Evolutionary conservation across 2,888 invertebrate genomes (phyloP).

Genomic region (Stegophylla sp.): DNA sequence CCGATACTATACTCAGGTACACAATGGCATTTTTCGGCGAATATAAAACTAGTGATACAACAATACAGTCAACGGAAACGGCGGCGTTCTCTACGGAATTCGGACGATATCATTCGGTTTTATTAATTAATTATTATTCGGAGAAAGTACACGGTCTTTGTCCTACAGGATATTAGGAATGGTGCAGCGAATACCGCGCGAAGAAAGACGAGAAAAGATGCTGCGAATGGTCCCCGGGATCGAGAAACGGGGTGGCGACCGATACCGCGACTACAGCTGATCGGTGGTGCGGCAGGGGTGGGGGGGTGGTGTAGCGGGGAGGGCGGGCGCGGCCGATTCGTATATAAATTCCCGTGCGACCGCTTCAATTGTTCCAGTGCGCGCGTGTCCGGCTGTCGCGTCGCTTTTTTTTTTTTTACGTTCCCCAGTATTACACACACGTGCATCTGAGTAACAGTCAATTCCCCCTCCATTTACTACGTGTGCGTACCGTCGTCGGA

Average conservation of each 20-base stretch:
- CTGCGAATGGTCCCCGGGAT: background rate
- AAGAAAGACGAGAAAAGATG: background rate
- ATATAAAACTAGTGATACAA: too few species aligned
- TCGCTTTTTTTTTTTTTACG: background rate
- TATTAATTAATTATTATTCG: too few species aligned
- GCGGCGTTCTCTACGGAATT: too few species aligned
- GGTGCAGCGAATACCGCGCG: background rate
- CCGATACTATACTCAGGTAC: background rate
- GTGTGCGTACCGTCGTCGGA: background rate
- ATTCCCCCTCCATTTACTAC: too few species aligned
- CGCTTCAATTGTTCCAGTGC: constrained; percentile 10
- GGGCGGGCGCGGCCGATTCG: background rate
- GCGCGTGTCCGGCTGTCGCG: background rate
- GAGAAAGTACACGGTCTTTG: too few species aligned
- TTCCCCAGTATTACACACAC: too few species aligned
- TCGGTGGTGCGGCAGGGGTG: background rate
- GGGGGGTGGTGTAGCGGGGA: background rate
- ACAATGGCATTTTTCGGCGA: too few species aligned
- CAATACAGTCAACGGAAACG: too few species aligned
- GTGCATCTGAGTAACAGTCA: background rate
- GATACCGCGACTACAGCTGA: constrained; percentile 1
- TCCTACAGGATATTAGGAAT: too few species aligned
- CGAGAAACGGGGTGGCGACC: constrained; percentile 20
- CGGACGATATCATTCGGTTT: too few species aligned
- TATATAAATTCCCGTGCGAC: constrained; percentile 33